Conservation (phyloP, 2,888 invertebrate species). For the Eupeodes latifasciatus region DNA sequence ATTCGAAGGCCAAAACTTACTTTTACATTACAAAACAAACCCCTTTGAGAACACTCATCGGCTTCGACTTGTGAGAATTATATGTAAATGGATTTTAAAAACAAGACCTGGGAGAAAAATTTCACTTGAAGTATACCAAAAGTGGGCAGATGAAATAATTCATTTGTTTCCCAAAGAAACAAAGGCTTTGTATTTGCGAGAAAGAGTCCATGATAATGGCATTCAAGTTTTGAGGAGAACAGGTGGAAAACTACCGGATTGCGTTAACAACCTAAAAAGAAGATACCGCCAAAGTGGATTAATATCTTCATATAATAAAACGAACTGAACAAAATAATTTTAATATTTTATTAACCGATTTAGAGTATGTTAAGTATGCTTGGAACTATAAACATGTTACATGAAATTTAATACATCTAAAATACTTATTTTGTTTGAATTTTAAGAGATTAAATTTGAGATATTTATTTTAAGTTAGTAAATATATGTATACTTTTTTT, state of each 20-base stretch:
- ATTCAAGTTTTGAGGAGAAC: background rate
- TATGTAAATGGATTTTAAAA: background rate
- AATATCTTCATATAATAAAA: no score
- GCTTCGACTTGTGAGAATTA: background rate
- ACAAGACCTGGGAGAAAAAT: background rate
- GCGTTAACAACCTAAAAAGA: background rate
- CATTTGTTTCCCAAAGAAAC: background rate
- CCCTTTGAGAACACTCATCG: background rate
- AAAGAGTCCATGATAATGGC: background rate
- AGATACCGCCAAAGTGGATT: background rate
- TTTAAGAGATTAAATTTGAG: no score
- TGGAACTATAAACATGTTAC: no score
- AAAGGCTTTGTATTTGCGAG: background rate
- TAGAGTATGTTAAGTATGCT: no score
- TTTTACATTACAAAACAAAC: background rate
- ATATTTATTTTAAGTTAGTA: no score
- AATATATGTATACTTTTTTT: no score
- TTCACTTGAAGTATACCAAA: background rate
- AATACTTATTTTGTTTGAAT: no score
- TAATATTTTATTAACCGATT: no score
- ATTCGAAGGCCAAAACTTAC: background rate
- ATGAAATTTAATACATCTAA: no score
- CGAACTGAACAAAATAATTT: no score
- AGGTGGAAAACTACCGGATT: background rate
- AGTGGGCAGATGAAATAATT: background rate